Evolutionary conservation across 2,797 vertebrate species (phyloP), one percentile per base, ranked within the genome.

Genomic region (Notamacropus eugenii): DNA sequence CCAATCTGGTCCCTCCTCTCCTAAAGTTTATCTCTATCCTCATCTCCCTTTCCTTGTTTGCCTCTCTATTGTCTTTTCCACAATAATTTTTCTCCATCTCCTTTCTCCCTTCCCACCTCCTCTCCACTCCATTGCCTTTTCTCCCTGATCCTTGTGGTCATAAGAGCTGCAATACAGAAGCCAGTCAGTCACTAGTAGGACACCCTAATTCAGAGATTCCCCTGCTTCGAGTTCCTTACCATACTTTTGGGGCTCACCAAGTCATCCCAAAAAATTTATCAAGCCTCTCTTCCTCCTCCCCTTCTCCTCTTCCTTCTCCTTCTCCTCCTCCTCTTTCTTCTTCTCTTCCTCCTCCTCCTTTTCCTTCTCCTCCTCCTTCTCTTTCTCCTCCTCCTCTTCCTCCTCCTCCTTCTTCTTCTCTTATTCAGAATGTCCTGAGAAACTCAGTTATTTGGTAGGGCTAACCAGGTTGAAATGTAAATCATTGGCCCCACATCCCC

Each of bases 251-350:
- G 56, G 27, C 92, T 90, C 34, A 58, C 94, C 82, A 12, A 92
- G 11, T 59, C 92, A 93, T 50, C 54, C 56, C 94, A 29, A 34
- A n/a, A 74, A 96, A 50, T 91, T 93, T 92, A 93, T 92, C 94
- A 96, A 94, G 95, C 94, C 90, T 95, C 93, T 95, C 40, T 67
- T 4, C 55, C 13, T 14, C 54, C 8, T 55, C 54, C 13, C 54
- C 54, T 55, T 13, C 54, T 55, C 54, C 54, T 55, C 12, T 12
- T 55, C 54, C 54, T 55, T 12, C 11, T 55, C 54, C 54, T 55
- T 27, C 24, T 57, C 56, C 8, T 57, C 5, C 1, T 57, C 5
- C 24, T 24, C 4, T 9, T 27, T 27, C 24, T 27, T 27, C 24
- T n/a, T n/a, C n/a, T 6, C 9, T 2, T 27, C 9, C 27, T 27